Evolutionary conservation across 2,888 invertebrate species (phyloP).

Genomic region (Scrobipalpa costella): DNA sequence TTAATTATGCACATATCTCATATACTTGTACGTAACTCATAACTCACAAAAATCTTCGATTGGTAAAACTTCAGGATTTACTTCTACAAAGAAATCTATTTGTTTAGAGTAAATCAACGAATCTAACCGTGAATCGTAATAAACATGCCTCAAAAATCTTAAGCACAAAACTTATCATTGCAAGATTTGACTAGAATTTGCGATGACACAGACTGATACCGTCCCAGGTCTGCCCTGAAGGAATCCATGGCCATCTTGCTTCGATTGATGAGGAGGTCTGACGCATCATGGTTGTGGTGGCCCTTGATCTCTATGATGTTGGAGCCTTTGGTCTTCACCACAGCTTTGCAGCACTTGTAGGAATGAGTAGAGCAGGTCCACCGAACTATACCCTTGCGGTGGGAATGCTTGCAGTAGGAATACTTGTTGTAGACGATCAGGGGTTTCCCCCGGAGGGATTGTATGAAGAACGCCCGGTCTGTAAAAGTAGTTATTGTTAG

Average conservation of each 20-base stretch:
- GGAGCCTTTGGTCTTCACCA: conserved; percentile 63
- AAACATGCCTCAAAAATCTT: neutral
- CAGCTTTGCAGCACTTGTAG: conserved; percentile 71
- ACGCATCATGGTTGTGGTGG: conserved; percentile 67
- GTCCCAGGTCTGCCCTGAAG: neutral
- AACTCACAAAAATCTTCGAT: too few relatives aligned
- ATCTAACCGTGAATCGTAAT: too few relatives aligned
- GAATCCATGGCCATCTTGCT: conserved; percentile 27
- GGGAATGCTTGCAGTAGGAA: conserved; percentile 67
- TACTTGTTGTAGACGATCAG: conserved; percentile 66
- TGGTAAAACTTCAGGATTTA: too few relatives aligned
- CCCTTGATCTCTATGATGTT: conserved; percentile 67
- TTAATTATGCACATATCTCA: too few relatives aligned
- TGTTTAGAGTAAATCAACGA: too few relatives aligned
- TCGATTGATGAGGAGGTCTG: conserved; percentile 62
- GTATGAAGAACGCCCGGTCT: conserved; percentile 61
- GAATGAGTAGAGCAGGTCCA: conserved; percentile 76
- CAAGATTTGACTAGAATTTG: neutral
- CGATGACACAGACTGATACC: neutral
- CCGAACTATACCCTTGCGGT: conserved; percentile 56
- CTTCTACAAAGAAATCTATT: too few relatives aligned
- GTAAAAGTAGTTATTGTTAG: conserved; percentile 18
- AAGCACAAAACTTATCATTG: neutral
- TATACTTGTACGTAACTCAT: too few relatives aligned
- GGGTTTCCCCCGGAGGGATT: conserved; percentile 66